Conservation (phyloP, 2,113 vertebrate genomes). For the Pelobates fuscus region DNA sequence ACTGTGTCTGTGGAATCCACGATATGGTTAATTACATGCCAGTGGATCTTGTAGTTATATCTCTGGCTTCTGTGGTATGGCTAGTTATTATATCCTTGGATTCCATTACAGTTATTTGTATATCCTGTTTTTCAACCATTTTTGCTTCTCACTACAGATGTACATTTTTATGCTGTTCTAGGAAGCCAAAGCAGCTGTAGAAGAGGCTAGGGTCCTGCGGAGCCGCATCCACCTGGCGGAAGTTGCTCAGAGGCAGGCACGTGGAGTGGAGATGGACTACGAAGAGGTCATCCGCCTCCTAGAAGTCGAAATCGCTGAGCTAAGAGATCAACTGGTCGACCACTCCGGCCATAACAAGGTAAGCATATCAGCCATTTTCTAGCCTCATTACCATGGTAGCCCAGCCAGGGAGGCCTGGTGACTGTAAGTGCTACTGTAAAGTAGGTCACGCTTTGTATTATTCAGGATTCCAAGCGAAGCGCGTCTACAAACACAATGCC, state of each 20-base stretch:
- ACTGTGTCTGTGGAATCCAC: too few species aligned
- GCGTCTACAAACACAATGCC: conserved; percentile 57
- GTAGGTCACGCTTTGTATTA: conserved; percentile 96
- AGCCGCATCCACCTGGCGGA: conserved; percentile 82
- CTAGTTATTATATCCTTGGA: too few species aligned
- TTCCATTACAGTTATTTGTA: too few species aligned
- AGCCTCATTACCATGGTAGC: conserved; percentile 70
- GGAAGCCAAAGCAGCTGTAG: conserved; percentile 80
- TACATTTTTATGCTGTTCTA: too few species aligned
- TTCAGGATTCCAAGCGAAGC: conserved; percentile 83
- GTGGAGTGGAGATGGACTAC: conserved; percentile 93
- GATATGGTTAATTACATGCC: too few species aligned
- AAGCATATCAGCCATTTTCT: conserved; percentile 61
- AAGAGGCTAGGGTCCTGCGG: conserved; percentile 78
- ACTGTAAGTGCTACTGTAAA: conserved; percentile 61
- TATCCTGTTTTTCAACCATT: too few species aligned
- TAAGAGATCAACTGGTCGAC: conserved; percentile 81
- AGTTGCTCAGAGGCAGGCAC: conserved; percentile 82
- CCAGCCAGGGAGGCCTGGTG: conserved; percentile 48
- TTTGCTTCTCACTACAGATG: too few species aligned
- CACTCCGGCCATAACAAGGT: conserved; percentile 74
- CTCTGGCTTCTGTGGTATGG: too few species aligned
- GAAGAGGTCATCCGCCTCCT: conserved; percentile 91
- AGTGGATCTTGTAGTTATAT: too few species aligned
- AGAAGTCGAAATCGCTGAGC: conserved; percentile 87